Evolutionary conservation across 2,113 vertebrate genomes (phyloP), one percentile per base, ranked within the genome.

Genomic region (Fulmarus glacialis): DNA sequence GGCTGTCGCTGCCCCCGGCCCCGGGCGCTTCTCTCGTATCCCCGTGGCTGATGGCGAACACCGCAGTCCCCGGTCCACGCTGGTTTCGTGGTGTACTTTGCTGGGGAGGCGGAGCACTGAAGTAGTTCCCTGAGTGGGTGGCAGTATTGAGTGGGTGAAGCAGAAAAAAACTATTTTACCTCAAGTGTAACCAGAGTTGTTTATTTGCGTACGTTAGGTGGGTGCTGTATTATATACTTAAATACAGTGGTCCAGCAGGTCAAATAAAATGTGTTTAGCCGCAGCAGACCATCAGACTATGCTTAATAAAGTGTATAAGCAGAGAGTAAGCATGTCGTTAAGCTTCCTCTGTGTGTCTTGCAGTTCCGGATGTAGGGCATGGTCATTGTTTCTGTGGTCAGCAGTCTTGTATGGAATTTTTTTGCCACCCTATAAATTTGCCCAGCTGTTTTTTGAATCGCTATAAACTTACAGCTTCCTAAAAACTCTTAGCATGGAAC

Each of bases 11-110:
- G 15, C 14, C n/a, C 9, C 17, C 8, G 5, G 2, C 2, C 13
- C 8, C 3, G 21, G 18, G 2, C 4, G 8, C 9, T 3, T 6
- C 24, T 29, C 1, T 4, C 16, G 0, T 4, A 5, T 3, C 30
- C 11, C 17, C 2, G 6, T 3, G 34, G 10, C 14, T 8, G 29
- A 6, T 6, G 59, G 70, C 38, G 30, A 13, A 2, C 15, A 3
- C 38, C 9, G 24, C 15, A 2, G 32, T 4, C 7, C 8, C 1
- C 20, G 0, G 7, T 4, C 11, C 19, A 0, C 23, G 34, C 45
- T 24, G 9, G 42, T 2, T 15, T 11, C 1, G 3, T 3, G 21
- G 8, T 6, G 43, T 3, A 6, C 17, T 9, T 18, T 15, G 17
- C 2, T 20, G 34, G 27, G 16, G 30, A 11, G 6, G 17, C 6